Conservation (phyloP, 2,113 vertebrate species). For the Pica pica region DNA sequence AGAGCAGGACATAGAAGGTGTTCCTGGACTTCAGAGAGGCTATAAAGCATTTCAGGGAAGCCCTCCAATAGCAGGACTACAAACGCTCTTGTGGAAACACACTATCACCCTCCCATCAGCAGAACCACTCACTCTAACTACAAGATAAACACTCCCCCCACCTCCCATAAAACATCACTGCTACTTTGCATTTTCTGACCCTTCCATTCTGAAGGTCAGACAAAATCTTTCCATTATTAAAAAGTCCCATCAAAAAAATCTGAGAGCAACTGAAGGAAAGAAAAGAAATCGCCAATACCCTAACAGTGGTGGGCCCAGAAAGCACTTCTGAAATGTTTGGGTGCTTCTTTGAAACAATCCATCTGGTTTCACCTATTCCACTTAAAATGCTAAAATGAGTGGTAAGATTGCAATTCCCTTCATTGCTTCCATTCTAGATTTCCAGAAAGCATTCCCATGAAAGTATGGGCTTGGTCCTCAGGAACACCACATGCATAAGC, state of each 20-base stretch:
- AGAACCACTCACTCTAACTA: background rate
- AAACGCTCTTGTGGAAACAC: background rate
- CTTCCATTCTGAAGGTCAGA: background rate
- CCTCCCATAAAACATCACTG: background rate
- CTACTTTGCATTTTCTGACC: background rate
- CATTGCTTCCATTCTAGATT: background rate
- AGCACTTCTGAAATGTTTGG: background rate
- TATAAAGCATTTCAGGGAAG: background rate
- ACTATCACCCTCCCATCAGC: background rate
- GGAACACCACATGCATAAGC: background rate
- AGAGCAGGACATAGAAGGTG: background rate
- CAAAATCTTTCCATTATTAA: background rate
- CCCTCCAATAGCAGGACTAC: background rate
- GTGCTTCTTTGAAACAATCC: background rate
- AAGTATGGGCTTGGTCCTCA: background rate
- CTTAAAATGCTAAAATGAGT: background rate
- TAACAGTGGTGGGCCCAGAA: background rate
- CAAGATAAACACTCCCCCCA: background rate
- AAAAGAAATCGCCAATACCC: background rate
- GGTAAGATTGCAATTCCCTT: background rate
- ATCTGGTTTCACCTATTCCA: background rate
- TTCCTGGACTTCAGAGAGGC: background rate
- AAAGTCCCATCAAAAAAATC: background rate
- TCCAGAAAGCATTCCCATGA: background rate
- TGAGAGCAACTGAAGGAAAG: background rate